phyloP scores from a whole-genome alignment of 2,888 invertebrate species.

The Coenonympha glycerion region DNA sequence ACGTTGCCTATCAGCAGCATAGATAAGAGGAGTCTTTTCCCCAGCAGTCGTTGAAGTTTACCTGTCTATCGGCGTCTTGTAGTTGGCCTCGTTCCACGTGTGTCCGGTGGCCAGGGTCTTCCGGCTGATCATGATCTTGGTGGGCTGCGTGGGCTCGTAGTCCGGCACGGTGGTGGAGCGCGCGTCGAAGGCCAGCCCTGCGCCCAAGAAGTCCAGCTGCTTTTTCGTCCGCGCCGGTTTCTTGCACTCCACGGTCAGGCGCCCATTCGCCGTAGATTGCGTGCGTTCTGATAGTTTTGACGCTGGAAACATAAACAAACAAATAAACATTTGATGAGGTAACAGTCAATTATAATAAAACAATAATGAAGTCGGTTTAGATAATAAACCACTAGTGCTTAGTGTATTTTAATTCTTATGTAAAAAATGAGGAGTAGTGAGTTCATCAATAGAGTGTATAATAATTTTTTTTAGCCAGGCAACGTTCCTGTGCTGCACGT shows the following conservation, averaged over 20 bases:
- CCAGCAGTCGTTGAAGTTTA: too few species aligned
- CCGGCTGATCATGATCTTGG: conserved; percentile 69
- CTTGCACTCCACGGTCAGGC: conserved; percentile 47
- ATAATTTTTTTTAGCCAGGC: too few species aligned
- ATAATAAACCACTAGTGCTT: too few species aligned
- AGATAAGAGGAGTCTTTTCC: too few species aligned
- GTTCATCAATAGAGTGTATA: too few species aligned
- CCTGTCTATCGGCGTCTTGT: conserved; percentile 68
- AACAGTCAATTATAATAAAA: too few species aligned
- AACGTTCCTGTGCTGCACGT: too few species aligned
- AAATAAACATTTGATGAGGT: neutral
- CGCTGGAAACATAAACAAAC: conserved; percentile 36
- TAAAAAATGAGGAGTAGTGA: too few species aligned
- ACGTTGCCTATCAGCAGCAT: too few species aligned
- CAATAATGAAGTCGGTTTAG: too few species aligned
- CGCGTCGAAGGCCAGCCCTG: conserved; percentile 53
- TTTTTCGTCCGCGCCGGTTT: conserved; percentile 54
- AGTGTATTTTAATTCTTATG: too few species aligned
- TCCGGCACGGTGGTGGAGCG: conserved; percentile 44
- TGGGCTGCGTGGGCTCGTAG: conserved; percentile 57
- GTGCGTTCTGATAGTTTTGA: conserved; percentile 58
- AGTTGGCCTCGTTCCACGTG: conserved; percentile 69
- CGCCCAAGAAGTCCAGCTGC: conserved; percentile 58
- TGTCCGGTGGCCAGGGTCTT: conserved; percentile 68
- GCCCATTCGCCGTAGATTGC: conserved; percentile 48